Conservation (phyloP, 37 sponge, comb jelly and placozoan genomes). For the Oscarella lobularis region DNA sequence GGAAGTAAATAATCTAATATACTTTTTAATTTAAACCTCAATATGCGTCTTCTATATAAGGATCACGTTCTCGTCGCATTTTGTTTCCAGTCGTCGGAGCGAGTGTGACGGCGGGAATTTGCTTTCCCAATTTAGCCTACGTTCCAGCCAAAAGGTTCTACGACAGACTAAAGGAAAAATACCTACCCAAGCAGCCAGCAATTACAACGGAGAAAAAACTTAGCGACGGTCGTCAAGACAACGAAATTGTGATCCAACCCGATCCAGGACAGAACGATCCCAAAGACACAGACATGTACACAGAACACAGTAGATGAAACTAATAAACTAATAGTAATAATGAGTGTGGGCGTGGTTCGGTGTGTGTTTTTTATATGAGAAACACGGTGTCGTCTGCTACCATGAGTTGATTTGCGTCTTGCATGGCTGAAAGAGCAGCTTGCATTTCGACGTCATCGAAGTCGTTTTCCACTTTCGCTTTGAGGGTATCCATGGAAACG, state of each 20-base stretch:
- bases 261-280: not conserved
- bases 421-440: conserved; percentile 57
- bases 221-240: not conserved
- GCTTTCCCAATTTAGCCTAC: not conserved
- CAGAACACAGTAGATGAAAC: not conserved
- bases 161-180: not conserved
- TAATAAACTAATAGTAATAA: too few relatives aligned
- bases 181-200: too few relatives aligned
- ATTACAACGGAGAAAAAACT: not conserved
- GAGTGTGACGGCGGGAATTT: not conserved
- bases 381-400: conserved; percentile 72
- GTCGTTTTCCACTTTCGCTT: conserved; percentile 23
- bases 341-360: too few relatives aligned
- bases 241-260: not conserved
- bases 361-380: conserved; percentile 33
- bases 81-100: not conserved
- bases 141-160: not conserved
- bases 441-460: conserved; percentile 48
- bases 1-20: not conserved
- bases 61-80: not conserved
- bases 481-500: conserved; percentile 28
- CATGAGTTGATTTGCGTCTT: conserved; percentile 90
- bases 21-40: not conserved
- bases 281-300: not conserved
- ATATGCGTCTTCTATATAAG: not conserved